Evolutionary conservation across 2,113 vertebrate species (phyloP).

Genomic region (Cygnus atratus): DNA sequence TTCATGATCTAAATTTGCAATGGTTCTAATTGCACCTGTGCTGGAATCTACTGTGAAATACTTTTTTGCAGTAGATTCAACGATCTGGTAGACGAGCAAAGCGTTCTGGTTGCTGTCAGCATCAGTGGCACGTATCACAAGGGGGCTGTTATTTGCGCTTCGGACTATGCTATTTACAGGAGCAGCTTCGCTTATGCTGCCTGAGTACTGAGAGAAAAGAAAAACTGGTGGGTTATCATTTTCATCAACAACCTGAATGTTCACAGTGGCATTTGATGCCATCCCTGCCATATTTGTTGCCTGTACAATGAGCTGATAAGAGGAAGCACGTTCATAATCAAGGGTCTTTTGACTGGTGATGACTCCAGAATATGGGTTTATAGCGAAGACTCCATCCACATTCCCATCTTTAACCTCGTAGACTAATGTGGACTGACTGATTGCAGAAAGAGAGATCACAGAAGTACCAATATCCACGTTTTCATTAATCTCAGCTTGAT

Average conservation of each 20-base stretch:
- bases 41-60: conserved; percentile 95
- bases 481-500: conserved; percentile 91
- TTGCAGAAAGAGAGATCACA: conserved; percentile 86
- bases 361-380: conserved; percentile 96
- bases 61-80: conserved; percentile 91
- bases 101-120: conserved; percentile 94
- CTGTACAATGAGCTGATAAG: conserved; percentile 86
- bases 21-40: conserved; percentile 94
- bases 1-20: conserved; percentile 92
- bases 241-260: conserved; percentile 89
- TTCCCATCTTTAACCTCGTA: conserved; percentile 93
- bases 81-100: conserved; percentile 92
- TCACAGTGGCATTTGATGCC: conserved; percentile 88
- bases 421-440: conserved; percentile 91
- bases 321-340: conserved; percentile 85
- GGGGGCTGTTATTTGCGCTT: conserved; percentile 80
- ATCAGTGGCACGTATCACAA: conserved; percentile 91
- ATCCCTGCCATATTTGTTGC: conserved; percentile 97
- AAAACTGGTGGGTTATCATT: conserved; percentile 95
- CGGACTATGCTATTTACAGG: conserved; percentile 90
- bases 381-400: conserved; percentile 80
- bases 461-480: conserved; percentile 88
- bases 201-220: conserved; percentile 85
- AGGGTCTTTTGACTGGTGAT: conserved; percentile 86
- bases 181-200: conserved; percentile 92